These are phyloP conservation scores for Nephrotoma flavescens DNA, from an alignment of 2,888 invertebrate genomes.

Conservation along the genomic window DNA sequence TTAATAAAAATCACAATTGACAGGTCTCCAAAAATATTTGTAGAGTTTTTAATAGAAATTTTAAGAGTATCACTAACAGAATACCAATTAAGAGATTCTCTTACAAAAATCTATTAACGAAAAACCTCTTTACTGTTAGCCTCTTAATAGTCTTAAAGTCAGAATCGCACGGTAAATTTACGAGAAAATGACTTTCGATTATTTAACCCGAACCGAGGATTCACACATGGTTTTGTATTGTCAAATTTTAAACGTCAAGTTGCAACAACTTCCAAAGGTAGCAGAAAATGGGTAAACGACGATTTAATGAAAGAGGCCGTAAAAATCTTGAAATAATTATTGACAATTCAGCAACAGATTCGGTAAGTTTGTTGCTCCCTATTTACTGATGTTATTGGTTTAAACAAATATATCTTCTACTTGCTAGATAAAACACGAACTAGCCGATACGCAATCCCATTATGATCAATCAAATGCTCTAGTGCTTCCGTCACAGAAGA, in stretches of 20 bases:
- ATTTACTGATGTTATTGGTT: neutral
- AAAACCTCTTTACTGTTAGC: too few species aligned
- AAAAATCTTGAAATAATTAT: constrained; percentile 52
- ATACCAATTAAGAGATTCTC: too few species aligned
- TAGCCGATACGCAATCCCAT: constrained; percentile 34
- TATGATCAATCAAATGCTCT: constrained; percentile 66
- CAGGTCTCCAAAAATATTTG: too few species aligned
- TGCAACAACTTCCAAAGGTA: neutral
- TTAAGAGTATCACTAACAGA: too few species aligned
- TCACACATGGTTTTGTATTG: neutral
- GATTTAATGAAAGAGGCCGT: constrained; percentile 62
- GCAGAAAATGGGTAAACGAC: constrained; percentile 49
- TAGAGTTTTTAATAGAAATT: too few species aligned
- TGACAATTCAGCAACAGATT: constrained; percentile 50
- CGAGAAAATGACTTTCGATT: neutral
- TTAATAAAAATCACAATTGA: too few species aligned
- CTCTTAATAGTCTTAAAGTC: too few species aligned
- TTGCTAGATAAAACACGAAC: constrained; percentile 49
- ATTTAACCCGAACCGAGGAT: neutral
- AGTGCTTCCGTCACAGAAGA: constrained; percentile 68
- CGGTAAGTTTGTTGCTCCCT: constrained; percentile 37
- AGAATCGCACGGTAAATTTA: too few species aligned
- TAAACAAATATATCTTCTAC: constrained; percentile 11
- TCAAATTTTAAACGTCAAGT: neutral
- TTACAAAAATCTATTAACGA: too few species aligned